Evolutionary conservation across 2,113 vertebrate genomes (phyloP).

Genomic region (Lipotes vexillifer): DNA sequence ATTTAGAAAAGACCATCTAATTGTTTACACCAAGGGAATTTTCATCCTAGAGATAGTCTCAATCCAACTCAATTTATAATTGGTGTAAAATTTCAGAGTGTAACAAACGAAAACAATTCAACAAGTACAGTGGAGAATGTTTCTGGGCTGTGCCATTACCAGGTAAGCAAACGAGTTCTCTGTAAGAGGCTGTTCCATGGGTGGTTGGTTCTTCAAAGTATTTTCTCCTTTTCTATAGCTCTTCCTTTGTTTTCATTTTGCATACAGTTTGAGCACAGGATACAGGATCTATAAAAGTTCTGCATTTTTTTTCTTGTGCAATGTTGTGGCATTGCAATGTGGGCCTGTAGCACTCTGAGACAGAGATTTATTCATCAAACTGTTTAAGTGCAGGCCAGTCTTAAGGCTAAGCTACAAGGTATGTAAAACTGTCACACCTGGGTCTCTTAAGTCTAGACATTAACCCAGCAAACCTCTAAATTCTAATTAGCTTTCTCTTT

Average conservation of each 20-base stretch:
- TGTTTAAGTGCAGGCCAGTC: neutral
- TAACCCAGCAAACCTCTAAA: slow-evolving; percentile 26
- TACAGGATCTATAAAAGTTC: neutral
- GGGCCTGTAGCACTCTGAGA: neutral
- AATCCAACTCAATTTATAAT: neutral
- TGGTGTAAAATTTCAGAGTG: neutral
- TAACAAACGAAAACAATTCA: neutral
- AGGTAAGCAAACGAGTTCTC: neutral
- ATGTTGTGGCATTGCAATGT: neutral
- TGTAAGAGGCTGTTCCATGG: neutral
- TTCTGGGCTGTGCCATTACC: neutral
- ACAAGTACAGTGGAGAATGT: neutral
- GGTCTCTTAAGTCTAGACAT: slow-evolving; percentile 18
- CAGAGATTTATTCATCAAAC: neutral
- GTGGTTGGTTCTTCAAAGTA: neutral
- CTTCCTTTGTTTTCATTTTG: neutral
- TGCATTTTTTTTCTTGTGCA: neutral
- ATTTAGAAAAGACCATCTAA: neutral
- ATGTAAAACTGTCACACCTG: neutral
- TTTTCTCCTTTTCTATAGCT: neutral
- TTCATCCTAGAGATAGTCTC: neutral
- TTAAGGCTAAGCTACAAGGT: neutral
- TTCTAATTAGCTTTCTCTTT: slow-evolving; percentile 64
- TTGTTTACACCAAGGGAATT: neutral
- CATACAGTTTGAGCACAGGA: neutral